Evolutionary conservation across 2,797 vertebrate genomes (phyloP).

Genomic region (Carcharodon carcharias): DNA sequence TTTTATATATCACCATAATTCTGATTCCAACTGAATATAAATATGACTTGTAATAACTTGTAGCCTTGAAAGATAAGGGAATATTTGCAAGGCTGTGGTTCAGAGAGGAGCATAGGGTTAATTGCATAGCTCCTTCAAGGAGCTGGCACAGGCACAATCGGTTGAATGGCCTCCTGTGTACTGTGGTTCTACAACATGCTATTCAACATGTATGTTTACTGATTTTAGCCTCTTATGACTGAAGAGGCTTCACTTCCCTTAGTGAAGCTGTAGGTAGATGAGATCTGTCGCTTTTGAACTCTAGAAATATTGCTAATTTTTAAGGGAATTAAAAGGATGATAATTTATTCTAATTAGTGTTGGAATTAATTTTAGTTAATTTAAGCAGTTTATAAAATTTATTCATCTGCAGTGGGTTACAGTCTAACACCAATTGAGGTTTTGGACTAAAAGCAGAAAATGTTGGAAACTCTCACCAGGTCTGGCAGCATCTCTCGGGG

Average conservation of each 20-base stretch:
- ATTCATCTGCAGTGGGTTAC: background rate
- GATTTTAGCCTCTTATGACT: background rate
- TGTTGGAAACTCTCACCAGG: too few species aligned
- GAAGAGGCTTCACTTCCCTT: background rate
- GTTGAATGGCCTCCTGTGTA: background rate
- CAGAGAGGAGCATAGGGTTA: background rate
- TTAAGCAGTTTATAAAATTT: background rate
- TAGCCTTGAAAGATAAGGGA: background rate
- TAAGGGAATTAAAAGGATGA: background rate
- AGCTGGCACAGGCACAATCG: background rate
- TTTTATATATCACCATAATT: slow-evolving; percentile 17
- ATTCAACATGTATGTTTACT: background rate
- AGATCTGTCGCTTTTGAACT: background rate
- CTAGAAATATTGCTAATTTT: background rate
- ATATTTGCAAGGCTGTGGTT: background rate
- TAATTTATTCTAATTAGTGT: background rate
- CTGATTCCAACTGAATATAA: background rate
- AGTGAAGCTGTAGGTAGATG: background rate
- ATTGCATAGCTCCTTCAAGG: background rate
- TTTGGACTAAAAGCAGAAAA: background rate
- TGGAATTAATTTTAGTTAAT: background rate
- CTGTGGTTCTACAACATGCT: background rate
- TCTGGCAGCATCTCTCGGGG: too few species aligned
- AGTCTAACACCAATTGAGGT: background rate
- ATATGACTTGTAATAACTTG: background rate